Conservation (phyloP, 2,888 invertebrate species). For the Atrina japonica region DNA sequence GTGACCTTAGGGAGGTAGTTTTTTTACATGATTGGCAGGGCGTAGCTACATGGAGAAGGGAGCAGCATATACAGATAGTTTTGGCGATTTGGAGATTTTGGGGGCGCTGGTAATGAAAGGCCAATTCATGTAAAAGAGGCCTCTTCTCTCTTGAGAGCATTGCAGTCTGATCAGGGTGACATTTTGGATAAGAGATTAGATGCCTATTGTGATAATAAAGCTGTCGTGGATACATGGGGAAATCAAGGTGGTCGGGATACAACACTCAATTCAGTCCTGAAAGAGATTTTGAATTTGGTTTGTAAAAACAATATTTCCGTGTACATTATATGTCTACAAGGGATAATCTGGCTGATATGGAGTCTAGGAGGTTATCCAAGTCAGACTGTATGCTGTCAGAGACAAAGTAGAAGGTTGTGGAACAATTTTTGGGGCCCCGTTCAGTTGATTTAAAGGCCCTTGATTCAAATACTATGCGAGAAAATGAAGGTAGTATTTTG, state of each 20-base stretch:
- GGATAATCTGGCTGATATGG: slow-evolving; percentile 25
- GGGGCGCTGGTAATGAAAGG: slow-evolving; percentile 8
- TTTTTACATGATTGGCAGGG: slow-evolving; percentile 38
- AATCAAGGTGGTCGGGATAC: slow-evolving; percentile 28
- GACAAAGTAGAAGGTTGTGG: slow-evolving; percentile 32
- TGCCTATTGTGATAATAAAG: slow-evolving; percentile 35
- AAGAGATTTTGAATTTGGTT: slow-evolving; percentile 17
- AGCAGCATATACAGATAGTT: slow-evolving; percentile 35
- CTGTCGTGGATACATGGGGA: slow-evolving; percentile 31
- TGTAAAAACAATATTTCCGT: slow-evolving; percentile 18
- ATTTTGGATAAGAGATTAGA: slow-evolving; percentile 28
- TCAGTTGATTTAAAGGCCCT: slow-evolving; percentile 38
- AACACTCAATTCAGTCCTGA: slow-evolving; percentile 24
- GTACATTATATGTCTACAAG: slow-evolving; percentile 9
- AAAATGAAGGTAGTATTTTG: slow-evolving; percentile 17
- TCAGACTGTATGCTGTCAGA: too few relatives aligned
- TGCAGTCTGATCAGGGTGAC: slow-evolving; percentile 13
- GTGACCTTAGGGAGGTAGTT: slow-evolving; percentile 17
- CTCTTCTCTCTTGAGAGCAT: slow-evolving; percentile 12
- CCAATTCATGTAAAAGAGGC: slow-evolving; percentile 43
- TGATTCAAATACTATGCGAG: slow-evolving; percentile 42
- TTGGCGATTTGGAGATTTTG: slow-evolving; percentile 41
- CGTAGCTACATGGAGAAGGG: slow-evolving; percentile 33
- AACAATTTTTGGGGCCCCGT: slow-evolving; percentile 21
- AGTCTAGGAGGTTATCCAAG: slow-evolving; percentile 22